Evolutionary conservation across 2,797 vertebrate genomes (phyloP), one percentile per base, ranked within the genome.

Genomic region (Gallinago solitaria): DNA sequence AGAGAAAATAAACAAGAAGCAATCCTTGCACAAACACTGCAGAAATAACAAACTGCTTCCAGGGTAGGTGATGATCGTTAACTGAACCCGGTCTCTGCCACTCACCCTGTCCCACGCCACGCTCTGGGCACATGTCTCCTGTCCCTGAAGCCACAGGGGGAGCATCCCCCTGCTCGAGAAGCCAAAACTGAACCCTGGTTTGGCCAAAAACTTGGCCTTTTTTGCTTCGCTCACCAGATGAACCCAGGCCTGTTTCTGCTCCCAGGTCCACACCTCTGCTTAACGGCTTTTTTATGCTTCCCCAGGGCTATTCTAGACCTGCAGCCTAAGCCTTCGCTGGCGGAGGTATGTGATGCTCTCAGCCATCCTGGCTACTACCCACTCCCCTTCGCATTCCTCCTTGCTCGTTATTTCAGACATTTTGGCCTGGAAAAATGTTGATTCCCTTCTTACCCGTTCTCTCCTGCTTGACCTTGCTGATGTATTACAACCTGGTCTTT

Each of bases 261-360:
- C 79, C 45, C 87, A 91, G 79, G 33, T 90, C 95, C 94, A 95
- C 87, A 94, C 83, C 93, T 96, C 95, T 84, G 47, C 70, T 74
- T 90, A 95, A 90, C 8, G 15, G 83, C 83, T 76, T 64, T 95
- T 93, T 93, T 95, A 93, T 89, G 79, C 85, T 93, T 96, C 96
- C 95, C 95, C 56, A 3, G 60, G 85, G 96, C 67, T 77, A 27
- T 53, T 76, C 50, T 84, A 86, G 95, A 91, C 74, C 87, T 53
- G 83, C 87, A 95, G 96, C 91, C 63, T 50, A 84, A 95, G 82
- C 74, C 77, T 83, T 25, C 0, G 5, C 90, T 96, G 95, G 93
- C 54, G 0, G 87, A 82, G 76, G 51, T 15, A 70, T 41, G 85
- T 77, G 33, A 15, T 2, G 11, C 68, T 84, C 77, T 63, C 94